Evolutionary conservation across 2,888 invertebrate genomes (phyloP).

Genomic region (Eupeodes latifasciatus): DNA sequence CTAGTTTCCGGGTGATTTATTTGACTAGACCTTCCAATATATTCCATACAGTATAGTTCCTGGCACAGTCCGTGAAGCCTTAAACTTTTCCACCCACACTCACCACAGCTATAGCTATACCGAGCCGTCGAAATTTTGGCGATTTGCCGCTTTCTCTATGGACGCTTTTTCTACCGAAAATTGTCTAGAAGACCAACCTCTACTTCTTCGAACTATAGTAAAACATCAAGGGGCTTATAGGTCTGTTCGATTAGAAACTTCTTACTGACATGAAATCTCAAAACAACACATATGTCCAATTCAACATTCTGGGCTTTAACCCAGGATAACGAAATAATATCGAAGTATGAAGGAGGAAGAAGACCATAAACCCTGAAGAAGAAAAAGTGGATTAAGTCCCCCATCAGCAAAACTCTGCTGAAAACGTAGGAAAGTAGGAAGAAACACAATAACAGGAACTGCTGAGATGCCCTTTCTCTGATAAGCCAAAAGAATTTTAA

Average conservation of each 20-base stretch:
- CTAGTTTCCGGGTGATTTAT: conserved; percentile 63
- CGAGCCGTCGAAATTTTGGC: conserved; percentile 55
- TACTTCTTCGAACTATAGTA: too few relatives aligned
- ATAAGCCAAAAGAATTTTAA: conserved; percentile 71
- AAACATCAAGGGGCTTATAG: background rate
- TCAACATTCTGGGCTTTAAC: background rate
- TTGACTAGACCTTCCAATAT: conserved; percentile 61
- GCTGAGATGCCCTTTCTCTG: conserved; percentile 75
- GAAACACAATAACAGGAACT: conserved; percentile 63
- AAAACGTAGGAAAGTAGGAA: conserved; percentile 6
- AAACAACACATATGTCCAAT: conserved; percentile 49
- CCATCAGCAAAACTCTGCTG: background rate
- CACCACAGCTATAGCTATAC: background rate
- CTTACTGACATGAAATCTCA: conserved; percentile 64
- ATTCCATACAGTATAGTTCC: conserved; percentile 31
- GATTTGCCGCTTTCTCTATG: conserved; percentile 47
- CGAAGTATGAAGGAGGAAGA: background rate
- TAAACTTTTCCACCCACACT: conserved; percentile 2
- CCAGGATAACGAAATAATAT: background rate
- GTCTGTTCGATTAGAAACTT: conserved; percentile 58
- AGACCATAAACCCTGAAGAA: conserved; percentile 8
- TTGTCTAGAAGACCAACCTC: background rate
- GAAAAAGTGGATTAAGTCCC: conserved; percentile 10
- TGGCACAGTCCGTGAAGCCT: conserved; percentile 38
- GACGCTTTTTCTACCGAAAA: conserved; percentile 56